Base-by-base conservation (phyloP, 2,888 invertebrate genomes). In the Ferrisia virgata region DNA sequence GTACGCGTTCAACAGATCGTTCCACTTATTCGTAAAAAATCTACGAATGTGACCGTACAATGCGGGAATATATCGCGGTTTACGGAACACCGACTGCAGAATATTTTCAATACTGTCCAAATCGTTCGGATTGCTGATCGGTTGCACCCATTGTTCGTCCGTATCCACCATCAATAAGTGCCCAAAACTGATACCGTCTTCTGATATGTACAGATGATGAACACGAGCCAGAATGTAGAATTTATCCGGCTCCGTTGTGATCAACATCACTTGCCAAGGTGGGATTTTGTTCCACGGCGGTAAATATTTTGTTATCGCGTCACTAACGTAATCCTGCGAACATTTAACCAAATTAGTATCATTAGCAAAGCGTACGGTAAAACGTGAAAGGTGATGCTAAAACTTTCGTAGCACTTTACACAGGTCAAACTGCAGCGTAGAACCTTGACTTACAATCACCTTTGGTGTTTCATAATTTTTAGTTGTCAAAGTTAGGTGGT, bases 221-320 rank as follows among this genome's bases (percentile, higher is more conserved):
- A 94, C 91, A 84, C 95, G 91, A 6, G 94, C 90, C 36, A 95
- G 88, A 43, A 94, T 90, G 87, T 93, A 94, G 87, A 93, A 95
- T 86, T 90, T 88, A 86, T 90, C 89, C 0, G 88, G 87, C 3
- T 88, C 86, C 0, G 89, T 88, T 4, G 88, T 87, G 87, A 95
- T 93, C 0, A 95, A 90, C 53, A 93, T 92, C 83, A 95, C 92
- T 88, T 95, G 95, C 95, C 95, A 95, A 15, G 95, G 95, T 0
- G 95, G 92, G 85, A 92, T 90, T 83, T 93, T 92, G 28, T 82
- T 79, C 79, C 79, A 84, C 0, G 90, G 89, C 6, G 94, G 92
- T 84, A 95, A 91, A 88, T 93, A 94, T 89, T 94, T 95, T 2
- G 93, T 92, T 33, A 94, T 92, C 85, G 94, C 91, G 84, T 94